phyloP scores from a whole-genome alignment of 2,888 invertebrate species.

The Oconnorella tubifera region DNA sequence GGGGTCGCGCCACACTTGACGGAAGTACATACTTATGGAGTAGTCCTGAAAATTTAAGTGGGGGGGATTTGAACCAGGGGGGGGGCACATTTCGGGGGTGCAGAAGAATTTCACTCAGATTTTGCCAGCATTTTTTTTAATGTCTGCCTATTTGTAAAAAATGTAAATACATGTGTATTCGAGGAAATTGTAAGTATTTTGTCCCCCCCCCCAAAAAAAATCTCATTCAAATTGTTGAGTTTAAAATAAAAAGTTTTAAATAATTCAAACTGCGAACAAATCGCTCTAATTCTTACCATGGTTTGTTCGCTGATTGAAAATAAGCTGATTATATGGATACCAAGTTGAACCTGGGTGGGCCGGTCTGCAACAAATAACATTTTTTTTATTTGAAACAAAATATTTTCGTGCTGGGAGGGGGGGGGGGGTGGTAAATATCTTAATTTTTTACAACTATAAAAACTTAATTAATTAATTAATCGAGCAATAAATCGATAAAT shows the following conservation, averaged over 20 bases:
- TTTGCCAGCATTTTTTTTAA: too few relatives aligned
- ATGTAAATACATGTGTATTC: too few relatives aligned
- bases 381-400: not conserved
- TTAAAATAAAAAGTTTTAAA: not conserved
- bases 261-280: too few relatives aligned
- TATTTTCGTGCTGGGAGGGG: too few relatives aligned
- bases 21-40: constrained; percentile 33
- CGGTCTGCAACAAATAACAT: constrained; percentile 22
- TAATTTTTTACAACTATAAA: too few relatives aligned
- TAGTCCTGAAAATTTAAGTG: constrained; percentile 31
- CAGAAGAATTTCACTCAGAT: too few relatives aligned
- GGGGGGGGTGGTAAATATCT: too few relatives aligned
- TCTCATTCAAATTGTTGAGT: not conserved
- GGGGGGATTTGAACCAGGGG: too few relatives aligned
- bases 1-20: constrained; percentile 33
- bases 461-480: too few relatives aligned
- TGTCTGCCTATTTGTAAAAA: too few relatives aligned
- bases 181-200: not conserved
- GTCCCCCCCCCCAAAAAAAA: not conserved
- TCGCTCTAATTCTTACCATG: constrained; percentile 80
- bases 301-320: constrained; percentile 95
- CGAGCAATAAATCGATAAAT: too few relatives aligned
- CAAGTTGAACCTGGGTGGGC: constrained; percentile 43
- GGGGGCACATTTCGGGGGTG: too few relatives aligned
- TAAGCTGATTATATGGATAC: constrained; percentile 62